Evolutionary conservation across 2,797 vertebrate genomes (phyloP), one percentile per base, ranked within the genome.

Genomic region (Acrossocheilus fasciatus): DNA sequence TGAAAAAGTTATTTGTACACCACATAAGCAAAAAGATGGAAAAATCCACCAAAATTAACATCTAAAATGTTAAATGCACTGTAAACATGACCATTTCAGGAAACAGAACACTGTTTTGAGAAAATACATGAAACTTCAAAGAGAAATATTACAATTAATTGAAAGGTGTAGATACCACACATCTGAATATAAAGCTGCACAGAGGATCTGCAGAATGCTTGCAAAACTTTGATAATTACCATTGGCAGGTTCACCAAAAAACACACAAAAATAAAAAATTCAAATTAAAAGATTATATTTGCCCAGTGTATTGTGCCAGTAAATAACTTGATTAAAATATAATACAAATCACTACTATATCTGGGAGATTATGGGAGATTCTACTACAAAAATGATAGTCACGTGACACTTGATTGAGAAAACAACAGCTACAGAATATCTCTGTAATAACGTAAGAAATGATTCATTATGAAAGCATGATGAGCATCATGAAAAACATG

Each of bases 131-230:
- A 62, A 50, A n/a, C 57, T 26, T 12, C 18, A 26, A 52, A 76
- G 39, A 68, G 2, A 52, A 34, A 82, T 7, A 36, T 54, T 23
- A 43, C 36, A 64, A 69, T 77, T 52, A 76, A 41, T 26, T 43
- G 15, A 66, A 23, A 85, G 68, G 91, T 91, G 94, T 95, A 96
- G 95, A 96, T 96, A 92, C 94, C 95, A 96, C 95, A 96, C 94
- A 89, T 59, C 52, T 45, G 3, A 66, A 88, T 15, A 92, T 83
- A 87, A 88, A 85, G 87, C 86, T 87, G 85, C 87, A 59, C 14
- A 45, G 23, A 45, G n/a, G 20, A 74, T 69, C 17, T 85, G 64
- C 82, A 90, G 85, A 84, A 81, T 54, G 81, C 59, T 69, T 41
- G 45, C 30, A 39, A 69, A 80, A 41, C 1, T 14, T 20, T 68